A percentile compares a stretch with the other conserved stretches of the same genome.
These are phyloP conservation scores for Chaetogeoica ovagalla DNA, from an alignment of 2,888 invertebrate species.

Conservation along the genomic window DNA sequence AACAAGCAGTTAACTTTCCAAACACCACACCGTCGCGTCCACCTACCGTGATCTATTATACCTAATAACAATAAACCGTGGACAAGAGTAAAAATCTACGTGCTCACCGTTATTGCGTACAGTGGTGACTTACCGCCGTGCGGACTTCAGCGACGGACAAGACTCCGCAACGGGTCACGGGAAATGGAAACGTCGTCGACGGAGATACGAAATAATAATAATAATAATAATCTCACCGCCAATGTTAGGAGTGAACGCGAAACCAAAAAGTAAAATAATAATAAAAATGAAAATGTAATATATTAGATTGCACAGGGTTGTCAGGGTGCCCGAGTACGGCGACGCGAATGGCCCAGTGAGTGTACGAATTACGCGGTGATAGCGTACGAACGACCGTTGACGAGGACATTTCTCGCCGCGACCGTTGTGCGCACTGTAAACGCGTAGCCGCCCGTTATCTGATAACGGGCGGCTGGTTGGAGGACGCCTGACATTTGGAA, in stretches of 20 bases:
- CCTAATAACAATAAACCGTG: no score
- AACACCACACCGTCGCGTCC: no score
- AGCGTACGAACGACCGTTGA: not conserved
- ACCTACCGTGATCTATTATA: no score
- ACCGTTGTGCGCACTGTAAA: not conserved
- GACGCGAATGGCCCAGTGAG: not conserved
- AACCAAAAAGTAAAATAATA: not conserved
- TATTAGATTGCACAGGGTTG: constrained; percentile 23
- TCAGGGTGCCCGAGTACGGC: not conserved
- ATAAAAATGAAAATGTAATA: not conserved
- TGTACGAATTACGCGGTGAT: not conserved
- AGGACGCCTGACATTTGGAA: no score
- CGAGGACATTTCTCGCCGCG: not conserved
- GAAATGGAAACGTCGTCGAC: not conserved
- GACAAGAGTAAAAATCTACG: no score
- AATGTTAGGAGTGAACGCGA: no score
- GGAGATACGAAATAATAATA: not conserved
- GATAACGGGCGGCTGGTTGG: not conserved
- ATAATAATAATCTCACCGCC: no score
- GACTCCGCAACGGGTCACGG: not conserved
- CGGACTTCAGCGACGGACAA: no score
- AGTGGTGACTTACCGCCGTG: no score
- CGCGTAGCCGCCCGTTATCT: not conserved
- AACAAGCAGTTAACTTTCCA: not conserved
- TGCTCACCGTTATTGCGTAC: no score